Evolutionary conservation across 2,113 vertebrate species (phyloP).

Genomic region (Fulica atra): DNA sequence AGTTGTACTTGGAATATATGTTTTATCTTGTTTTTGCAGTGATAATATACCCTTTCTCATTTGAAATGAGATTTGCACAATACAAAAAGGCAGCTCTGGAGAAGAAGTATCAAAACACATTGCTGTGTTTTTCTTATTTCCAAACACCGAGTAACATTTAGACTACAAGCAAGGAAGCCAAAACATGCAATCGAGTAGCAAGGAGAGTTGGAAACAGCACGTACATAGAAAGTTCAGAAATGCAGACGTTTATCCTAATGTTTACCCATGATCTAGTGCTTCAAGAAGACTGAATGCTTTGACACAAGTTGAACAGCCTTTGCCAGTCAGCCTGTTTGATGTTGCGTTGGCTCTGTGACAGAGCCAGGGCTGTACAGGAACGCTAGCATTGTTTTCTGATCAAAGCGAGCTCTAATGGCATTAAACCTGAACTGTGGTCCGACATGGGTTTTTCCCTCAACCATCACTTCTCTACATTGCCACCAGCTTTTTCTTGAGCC

Average conservation of each 20-base stretch:
- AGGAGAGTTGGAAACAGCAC: neutral
- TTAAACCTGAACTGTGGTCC: neutral
- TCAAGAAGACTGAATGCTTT: neutral
- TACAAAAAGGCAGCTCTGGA: neutral
- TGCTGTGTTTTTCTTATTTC: neutral
- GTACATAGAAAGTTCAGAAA: neutral
- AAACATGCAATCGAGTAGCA: neutral
- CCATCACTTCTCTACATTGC: neutral
- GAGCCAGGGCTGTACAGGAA: neutral
- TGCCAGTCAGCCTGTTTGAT: constrained; percentile 5
- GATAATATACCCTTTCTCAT: neutral
- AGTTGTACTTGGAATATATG: neutral
- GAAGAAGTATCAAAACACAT: neutral
- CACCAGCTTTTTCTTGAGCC: neutral
- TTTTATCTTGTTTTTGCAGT: neutral
- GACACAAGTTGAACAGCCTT: neutral
- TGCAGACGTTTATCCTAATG: neutral
- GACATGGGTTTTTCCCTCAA: neutral
- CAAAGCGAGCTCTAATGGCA: neutral
- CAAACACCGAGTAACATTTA: neutral
- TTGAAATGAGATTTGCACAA: neutral
- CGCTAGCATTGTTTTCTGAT: neutral
- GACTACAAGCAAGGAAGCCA: neutral
- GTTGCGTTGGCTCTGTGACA: neutral
- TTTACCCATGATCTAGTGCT: neutral